These are phyloP conservation scores for Agapornis roseicollis DNA, from an alignment of 2,113 vertebrate genomes.

Conservation along the genomic window DNA sequence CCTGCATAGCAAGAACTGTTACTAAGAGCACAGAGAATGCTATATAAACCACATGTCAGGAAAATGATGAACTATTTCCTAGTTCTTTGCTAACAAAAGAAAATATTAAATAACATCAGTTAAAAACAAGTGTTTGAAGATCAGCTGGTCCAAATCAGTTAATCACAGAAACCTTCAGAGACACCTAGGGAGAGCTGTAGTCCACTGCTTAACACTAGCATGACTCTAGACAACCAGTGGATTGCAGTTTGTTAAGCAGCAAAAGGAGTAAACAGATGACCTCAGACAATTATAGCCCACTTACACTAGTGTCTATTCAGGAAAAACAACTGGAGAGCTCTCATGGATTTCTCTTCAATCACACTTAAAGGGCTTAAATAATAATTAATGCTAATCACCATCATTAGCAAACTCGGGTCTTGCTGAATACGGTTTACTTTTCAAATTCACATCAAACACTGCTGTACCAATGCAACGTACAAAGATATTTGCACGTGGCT, in stretches of 20 bases:
- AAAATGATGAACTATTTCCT: neutral
- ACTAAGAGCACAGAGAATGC: neutral
- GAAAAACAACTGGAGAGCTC: neutral
- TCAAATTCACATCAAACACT: neutral
- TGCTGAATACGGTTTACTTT: neutral
- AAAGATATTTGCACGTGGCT: neutral
- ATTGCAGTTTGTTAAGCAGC: neutral
- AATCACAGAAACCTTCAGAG: neutral
- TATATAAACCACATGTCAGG: neutral
- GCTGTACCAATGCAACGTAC: neutral
- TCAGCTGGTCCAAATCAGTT: neutral
- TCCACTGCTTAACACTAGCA: neutral
- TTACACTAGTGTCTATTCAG: neutral
- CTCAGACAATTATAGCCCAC: neutral
- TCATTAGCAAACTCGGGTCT: neutral
- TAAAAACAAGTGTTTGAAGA: neutral
- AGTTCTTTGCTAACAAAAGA: neutral
- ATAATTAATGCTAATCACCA: neutral
- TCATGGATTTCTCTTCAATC: neutral
- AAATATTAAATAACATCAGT: neutral
- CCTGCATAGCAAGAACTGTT: neutral
- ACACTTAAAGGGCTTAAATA: neutral
- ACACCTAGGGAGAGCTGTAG: neutral
- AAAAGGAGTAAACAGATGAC: neutral
- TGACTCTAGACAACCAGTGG: rapidly evolving